phyloP scores from a whole-genome alignment of 2,797 vertebrate genomes.

The Fundulus diaphanus region DNA sequence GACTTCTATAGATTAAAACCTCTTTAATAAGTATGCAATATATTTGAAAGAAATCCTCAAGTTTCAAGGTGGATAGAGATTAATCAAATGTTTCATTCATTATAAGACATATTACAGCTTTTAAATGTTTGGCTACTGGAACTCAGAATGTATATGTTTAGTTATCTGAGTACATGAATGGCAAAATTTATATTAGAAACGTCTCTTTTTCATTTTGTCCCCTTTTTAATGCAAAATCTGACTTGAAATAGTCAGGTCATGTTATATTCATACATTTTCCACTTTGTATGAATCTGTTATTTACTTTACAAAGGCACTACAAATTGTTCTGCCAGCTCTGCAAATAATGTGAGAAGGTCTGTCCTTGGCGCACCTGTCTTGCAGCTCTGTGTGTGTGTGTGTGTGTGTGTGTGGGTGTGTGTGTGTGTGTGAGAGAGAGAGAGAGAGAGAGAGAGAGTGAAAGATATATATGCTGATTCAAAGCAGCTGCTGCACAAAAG shows the following conservation, averaged over 20 bases:
- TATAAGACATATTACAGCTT: no score
- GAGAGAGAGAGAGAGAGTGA: no score
- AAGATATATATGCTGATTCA: slow-evolving; percentile 42
- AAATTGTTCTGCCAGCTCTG: slow-evolving; percentile 10
- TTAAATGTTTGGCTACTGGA: no score
- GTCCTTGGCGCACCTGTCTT: slow-evolving; percentile 60
- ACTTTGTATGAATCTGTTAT: slow-evolving; percentile 8
- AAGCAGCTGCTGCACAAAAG: slow-evolving; percentile 61
- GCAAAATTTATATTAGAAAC: background rate
- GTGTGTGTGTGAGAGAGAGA: slow-evolving; percentile 14
- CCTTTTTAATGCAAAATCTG: background rate
- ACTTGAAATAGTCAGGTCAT: background rate
- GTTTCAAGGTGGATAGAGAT: no score
- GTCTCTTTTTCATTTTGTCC: background rate
- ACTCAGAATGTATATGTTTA: background rate
- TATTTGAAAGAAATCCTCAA: no score
- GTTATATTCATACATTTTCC: slow-evolving; percentile 4
- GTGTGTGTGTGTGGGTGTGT: slow-evolving; percentile 12
- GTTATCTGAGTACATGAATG: background rate
- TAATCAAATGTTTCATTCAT: no score
- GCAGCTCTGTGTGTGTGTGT: slow-evolving; percentile 26
- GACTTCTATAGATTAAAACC: no score
- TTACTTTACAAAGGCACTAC: background rate
- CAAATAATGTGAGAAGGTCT: slow-evolving; percentile 12
- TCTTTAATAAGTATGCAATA: no score